Evolutionary conservation across 2,113 vertebrate species (phyloP).

Genomic region (Greenwoodochromis staneri): DNA sequence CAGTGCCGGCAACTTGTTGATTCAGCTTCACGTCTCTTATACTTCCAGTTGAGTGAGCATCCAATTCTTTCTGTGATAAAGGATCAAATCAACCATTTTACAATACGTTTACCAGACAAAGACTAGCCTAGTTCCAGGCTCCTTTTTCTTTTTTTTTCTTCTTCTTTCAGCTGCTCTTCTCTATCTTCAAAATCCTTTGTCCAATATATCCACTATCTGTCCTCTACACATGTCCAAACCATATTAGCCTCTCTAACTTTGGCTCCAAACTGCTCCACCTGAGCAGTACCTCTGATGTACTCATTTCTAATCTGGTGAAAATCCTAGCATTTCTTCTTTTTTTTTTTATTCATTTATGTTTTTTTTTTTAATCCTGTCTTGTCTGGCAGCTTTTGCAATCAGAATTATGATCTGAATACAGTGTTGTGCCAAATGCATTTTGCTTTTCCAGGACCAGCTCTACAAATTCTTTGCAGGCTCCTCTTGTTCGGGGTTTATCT

Average conservation of each 20-base stretch:
- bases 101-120: not conserved
- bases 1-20: not conserved
- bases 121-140: not conserved
- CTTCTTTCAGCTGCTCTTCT: not conserved
- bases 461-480: not conserved
- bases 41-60: not conserved
- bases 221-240: not conserved
- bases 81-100: not conserved
- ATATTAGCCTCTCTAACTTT: not conserved
- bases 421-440: not conserved
- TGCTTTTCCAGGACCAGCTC: not conserved
- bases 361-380: not conserved
- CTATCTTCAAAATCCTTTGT: not conserved
- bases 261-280: not conserved
- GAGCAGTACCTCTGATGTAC: not conserved
- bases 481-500: not conserved
- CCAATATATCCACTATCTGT: not conserved
- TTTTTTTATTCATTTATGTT: fast-evolving
- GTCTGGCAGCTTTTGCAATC: not conserved
- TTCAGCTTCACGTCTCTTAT: not conserved
- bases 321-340: not conserved
- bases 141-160: not conserved
- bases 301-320: not conserved
- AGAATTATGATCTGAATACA: not conserved
- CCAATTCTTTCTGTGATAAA: not conserved